Base-by-base conservation (phyloP, 2,888 invertebrate genomes). In the Odontomyia ornata region DNA sequence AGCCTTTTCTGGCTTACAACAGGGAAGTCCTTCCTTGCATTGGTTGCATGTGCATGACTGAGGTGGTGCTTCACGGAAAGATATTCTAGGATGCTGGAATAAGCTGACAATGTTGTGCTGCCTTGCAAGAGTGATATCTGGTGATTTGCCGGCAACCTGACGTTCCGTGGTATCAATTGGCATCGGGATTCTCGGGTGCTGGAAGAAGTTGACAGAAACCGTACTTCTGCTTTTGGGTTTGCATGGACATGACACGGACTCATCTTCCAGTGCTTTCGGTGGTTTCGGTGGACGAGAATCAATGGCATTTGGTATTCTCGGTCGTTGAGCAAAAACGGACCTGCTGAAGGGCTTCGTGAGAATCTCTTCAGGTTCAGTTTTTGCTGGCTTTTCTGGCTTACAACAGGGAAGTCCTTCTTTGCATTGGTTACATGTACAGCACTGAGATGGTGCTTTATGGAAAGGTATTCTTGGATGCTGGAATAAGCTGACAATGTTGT, bases 41-140 rank as follows among this genome's bases (percentile, higher is more conserved):
- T 23, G 2, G 4, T 11, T 60, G 25, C 57, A 60, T 11, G 2
- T 25, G 18, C 57, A 60, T 60, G 5, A 0, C 28, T 2, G 27
- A 15, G 15, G 15, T 28, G 30, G 28, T 28, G 27, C 30, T 13
- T 64, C 64, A 3, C n/a, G 64, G n/a, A 28, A 15, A 4, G 30
- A 28, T n/a, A 64, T 30, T n/a, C 64, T 11, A 15, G 64, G 64
- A 15, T 64, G 64, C n/a, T 64, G 64, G 64, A 64, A 64, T 2
- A 28, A 11, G 30, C 30, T 30, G n/a, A 13, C 64, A 64, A 64
- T 27, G n/a, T 64, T 30, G 2, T 4, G 11, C 11, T 21, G 64
- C 30, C 28, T 64, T 11, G n/a, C 15, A 7, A 25, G 23, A 60
- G 23, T 15, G 3, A 7, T 5, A 7, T 18, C 11, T 4, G 60